Base-by-base conservation (phyloP, 1,140 invertebrate species). In the Macrosteles quadrilineatus region DNA sequence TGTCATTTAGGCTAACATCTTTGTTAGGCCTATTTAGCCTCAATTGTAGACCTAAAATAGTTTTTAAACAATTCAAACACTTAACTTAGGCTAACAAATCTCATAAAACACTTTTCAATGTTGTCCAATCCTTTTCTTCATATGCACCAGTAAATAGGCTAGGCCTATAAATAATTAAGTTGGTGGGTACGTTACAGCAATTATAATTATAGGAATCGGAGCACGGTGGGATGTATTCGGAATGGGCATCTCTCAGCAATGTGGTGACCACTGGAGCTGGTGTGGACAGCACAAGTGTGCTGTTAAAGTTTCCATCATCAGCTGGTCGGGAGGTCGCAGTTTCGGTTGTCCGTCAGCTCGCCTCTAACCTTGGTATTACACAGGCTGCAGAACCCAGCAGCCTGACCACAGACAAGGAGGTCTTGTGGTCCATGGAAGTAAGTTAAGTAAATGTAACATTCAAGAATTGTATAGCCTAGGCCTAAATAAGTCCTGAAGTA, bases 361-460 rank as follows among this genome's bases (percentile, higher is more conserved):
- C 90, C 11, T 82, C 85, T 12, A 93, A 88, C 80, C 81, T 94
- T 59, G 91, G 91, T 3, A 88, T 92, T 31, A 86, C 90, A 4
- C 89, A 90, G 75, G 86, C 90, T 50, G 88, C 90, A 1, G 90
- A 92, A 76, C 88, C 89, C 12, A 92, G 91, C 76, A 85, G 88
- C 36, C 80, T 93, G 29, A 86, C 85, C 6, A 91, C 88, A 25
- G 91, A 93, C 77, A 85, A 87, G 76, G 93, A 96, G 83, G 94
- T 96, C 45, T 88, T 91, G 78, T 96, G 93, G 93, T 93, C 92
- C 63, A 93, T 96, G 88, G 92, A 95, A 86, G 86, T 87, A 76
- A 75, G 68, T 72, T 57, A 47, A 27, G 32, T 50, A 69, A 45
- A 62, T 43, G 9, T 43, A n/a, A n/a, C n/a, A n/a, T n/a, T n/a